phyloP scores from a whole-genome alignment of 1,140 invertebrate species.

The Carcinoscorpius rotundicauda region DNA sequence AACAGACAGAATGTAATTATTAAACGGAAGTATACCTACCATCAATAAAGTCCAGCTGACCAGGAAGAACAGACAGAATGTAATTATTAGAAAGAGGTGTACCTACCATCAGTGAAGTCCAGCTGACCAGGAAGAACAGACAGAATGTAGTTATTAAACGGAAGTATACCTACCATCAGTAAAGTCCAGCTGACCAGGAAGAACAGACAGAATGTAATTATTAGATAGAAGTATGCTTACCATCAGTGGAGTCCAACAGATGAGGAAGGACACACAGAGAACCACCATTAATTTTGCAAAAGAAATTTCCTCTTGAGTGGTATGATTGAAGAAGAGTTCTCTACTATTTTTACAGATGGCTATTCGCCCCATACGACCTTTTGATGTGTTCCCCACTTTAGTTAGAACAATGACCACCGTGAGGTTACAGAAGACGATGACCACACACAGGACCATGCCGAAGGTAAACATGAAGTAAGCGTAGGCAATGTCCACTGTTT shows the following conservation, averaged over 20 bases:
- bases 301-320: constrained; percentile 54
- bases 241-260: constrained; percentile 78
- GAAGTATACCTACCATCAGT: too few species aligned
- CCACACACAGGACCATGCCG: constrained; percentile 54
- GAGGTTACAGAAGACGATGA: constrained; percentile 66
- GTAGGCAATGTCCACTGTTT: constrained; percentile 51
- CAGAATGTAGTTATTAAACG: too few species aligned
- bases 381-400: constrained; percentile 33
- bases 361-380: constrained; percentile 34
- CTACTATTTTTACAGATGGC: constrained; percentile 18
- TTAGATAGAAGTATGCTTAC: constrained; percentile 37
- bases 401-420: constrained; percentile 63
- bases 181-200: too few species aligned
- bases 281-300: constrained; percentile 71
- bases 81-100: too few species aligned
- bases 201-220: too few species aligned
- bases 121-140: too few species aligned
- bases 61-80: too few species aligned
- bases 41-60: too few species aligned
- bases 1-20: too few species aligned
- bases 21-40: too few species aligned
- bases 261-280: constrained; percentile 62
- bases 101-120: too few species aligned
- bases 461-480: constrained; percentile 62
- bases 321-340: constrained; percentile 17